A percentile compares a stretch with the other conserved stretches of the same genome.
Evolutionary conservation across 2,888 invertebrate species (phyloP).

Genomic region (Caenorhabditis macrosperma): DNA sequence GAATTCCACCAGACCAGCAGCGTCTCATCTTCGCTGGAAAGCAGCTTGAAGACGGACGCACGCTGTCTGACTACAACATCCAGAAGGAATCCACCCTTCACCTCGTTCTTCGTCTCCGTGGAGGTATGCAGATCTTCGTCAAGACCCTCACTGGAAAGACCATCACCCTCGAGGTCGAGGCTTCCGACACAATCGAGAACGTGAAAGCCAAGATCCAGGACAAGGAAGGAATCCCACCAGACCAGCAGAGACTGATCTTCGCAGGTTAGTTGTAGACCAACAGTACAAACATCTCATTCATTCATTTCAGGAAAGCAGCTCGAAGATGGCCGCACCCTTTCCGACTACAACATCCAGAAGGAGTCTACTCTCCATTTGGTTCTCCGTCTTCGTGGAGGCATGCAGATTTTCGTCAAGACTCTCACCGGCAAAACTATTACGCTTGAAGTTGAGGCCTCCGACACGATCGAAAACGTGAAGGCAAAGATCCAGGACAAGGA

Average conservation of each 20-base stretch:
- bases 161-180: slow-evolving; percentile 82
- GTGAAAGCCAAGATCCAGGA: slow-evolving; percentile 71
- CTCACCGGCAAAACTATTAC: slow-evolving; percentile 92
- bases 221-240: slow-evolving; percentile 70
- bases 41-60: slow-evolving; percentile 71
- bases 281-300: too few relatives aligned
- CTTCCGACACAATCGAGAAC: slow-evolving; percentile 69
- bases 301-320: too few relatives aligned
- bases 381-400: slow-evolving; percentile 78
- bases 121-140: slow-evolving; percentile 93
- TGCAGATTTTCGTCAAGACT: too few relatives aligned
- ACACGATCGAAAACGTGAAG: too few relatives aligned
- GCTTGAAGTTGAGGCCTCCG: too few relatives aligned
- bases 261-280: too few relatives aligned
- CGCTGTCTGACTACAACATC: slow-evolving; percentile 72
- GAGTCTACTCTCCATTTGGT: slow-evolving; percentile 77
- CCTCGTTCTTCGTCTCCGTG: slow-evolving; percentile 68
- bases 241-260: slow-evolving; percentile 67
- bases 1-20: slow-evolving; percentile 69
- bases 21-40: slow-evolving; percentile 68
- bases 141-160: slow-evolving; percentile 91
- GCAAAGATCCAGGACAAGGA: too few relatives aligned
- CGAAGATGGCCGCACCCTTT: too few relatives aligned
- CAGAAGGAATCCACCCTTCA: slow-evolving; percentile 74
- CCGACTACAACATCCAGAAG: slow-evolving; percentile 76